Conservation (phyloP, 2,888 invertebrate species). For the Cephus runcator region DNA sequence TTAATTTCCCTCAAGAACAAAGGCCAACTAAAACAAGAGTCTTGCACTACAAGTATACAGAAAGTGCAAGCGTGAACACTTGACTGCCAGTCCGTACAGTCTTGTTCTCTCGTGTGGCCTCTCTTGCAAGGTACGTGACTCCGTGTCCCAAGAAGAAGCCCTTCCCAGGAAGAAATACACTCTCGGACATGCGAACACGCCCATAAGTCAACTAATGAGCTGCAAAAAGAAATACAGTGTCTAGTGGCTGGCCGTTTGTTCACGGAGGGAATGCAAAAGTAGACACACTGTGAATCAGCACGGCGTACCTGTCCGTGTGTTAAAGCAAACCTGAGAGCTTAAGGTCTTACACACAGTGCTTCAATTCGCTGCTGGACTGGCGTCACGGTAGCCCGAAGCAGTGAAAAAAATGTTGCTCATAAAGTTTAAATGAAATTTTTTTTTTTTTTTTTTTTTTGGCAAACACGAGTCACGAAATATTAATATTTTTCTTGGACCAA, state of each 20-base stretch:
- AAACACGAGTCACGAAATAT: too few relatives aligned
- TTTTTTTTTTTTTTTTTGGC: too few relatives aligned
- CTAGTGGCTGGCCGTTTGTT: constrained; percentile 39
- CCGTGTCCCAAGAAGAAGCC: not conserved
- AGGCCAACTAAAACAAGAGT: too few relatives aligned
- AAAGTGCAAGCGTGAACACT: too few relatives aligned
- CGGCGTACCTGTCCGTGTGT: constrained; percentile 13
- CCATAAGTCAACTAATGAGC: constrained; percentile 46
- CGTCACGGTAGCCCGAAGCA: too few relatives aligned
- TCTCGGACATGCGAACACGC: constrained; percentile 25
- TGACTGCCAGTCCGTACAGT: not conserved
- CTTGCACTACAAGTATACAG: too few relatives aligned
- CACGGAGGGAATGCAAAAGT: constrained; percentile 23
- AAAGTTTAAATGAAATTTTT: too few relatives aligned
- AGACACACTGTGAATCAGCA: constrained; percentile 14
- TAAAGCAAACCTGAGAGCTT: constrained; percentile 5
- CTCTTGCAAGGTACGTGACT: constrained; percentile 26
- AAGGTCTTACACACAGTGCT: constrained; percentile 8
- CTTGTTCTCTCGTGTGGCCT: constrained; percentile 23
- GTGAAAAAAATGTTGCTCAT: too few relatives aligned
- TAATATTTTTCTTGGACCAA: too few relatives aligned
- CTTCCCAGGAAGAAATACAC: too few relatives aligned
- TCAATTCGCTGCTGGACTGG: not conserved
- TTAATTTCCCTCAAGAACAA: too few relatives aligned
- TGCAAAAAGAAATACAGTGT: constrained; percentile 32